Base-by-base conservation (phyloP, 2,113 vertebrate genomes). In the Tapirus terrestris region DNA sequence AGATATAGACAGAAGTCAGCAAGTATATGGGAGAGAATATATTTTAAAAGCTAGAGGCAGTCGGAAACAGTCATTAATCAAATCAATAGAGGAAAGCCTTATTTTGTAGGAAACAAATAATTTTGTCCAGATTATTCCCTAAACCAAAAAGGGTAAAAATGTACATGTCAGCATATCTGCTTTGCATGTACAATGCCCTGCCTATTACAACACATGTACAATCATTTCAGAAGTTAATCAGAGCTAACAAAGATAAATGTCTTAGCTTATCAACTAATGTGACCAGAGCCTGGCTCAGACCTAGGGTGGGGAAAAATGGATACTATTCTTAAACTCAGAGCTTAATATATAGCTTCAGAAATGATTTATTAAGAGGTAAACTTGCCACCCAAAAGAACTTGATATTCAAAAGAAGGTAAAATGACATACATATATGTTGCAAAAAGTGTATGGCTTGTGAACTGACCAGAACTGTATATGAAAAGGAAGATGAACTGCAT, bases 31-130 rank as follows among this genome's bases (percentile, higher is more conserved):
- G 36, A 45, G 7, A 51, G 23, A 90, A 88, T 12, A 67, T 3
- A 77, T 77, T 67, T 65, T 51, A 4, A 95, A 97, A 23, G 16
- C 33, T 43, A n/a, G n/a, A 65, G 16, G 79, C 2, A 25, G 12
- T 29, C 73, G 39, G 65, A 91, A 93, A 36, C 0, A 27, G 48
- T 33, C 61, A 67, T 25, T 84, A 75, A 82, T 36, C 68, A 33
- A 77, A 89, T 1, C 13, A 25, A 65, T 61, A 81, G n/a, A 43
- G 58, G 1, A 76, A 84, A 81, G 31, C 2, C 2, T 91, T 79
- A 73, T 95, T 95, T 96, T 73, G 12, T 27, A 92, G 58, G 51
- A 85, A 90, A 91, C 25, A 58, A 88, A 91, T 27, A 53, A 7
- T 67, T 17, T 33, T 79, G n/a, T 48, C 73, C 18, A 81, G 45